Conservation (phyloP, 2,797 vertebrate genomes). For the Thamnophis elegans region DNA sequence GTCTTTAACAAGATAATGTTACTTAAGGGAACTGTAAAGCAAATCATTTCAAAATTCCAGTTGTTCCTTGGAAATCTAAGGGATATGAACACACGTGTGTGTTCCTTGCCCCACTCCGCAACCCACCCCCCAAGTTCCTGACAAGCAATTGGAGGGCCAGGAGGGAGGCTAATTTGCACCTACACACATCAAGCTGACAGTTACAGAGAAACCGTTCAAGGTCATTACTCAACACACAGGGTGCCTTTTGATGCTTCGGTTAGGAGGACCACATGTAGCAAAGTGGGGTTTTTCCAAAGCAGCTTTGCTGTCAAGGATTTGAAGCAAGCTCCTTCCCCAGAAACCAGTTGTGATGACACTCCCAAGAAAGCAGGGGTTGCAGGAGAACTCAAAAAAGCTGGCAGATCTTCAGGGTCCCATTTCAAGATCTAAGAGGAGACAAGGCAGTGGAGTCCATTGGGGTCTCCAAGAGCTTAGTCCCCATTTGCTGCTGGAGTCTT, state of each 20-base stretch:
- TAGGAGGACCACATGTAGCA: neutral
- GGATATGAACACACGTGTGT: constrained; percentile 71
- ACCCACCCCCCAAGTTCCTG: constrained; percentile 7
- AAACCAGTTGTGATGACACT: neutral
- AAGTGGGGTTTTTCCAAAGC: neutral
- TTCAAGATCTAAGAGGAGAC: neutral
- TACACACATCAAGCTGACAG: neutral
- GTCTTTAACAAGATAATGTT: constrained; percentile 79
- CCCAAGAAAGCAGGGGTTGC: neutral
- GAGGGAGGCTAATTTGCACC: neutral
- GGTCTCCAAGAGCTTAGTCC: neutral
- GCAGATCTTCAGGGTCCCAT: neutral
- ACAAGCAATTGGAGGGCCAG: neutral
- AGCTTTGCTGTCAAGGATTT: fast-evolving
- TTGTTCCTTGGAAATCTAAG: constrained; percentile 61
- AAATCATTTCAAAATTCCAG: constrained; percentile 72
- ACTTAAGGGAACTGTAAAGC: constrained; percentile 78
- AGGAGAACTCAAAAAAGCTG: too few relatives aligned
- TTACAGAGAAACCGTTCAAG: constrained; percentile 29
- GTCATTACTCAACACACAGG: neutral
- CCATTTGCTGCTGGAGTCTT: neutral
- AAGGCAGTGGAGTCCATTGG: neutral
- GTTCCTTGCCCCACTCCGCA: neutral
- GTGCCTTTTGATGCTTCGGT: constrained; percentile 10
- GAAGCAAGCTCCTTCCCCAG: neutral